A percentile compares a stretch with the other conserved stretches of the same genome.
phyloP scores from a whole-genome alignment of 92 coral and sea anemone genomes.

The Parazoanthus swiftii region DNA sequence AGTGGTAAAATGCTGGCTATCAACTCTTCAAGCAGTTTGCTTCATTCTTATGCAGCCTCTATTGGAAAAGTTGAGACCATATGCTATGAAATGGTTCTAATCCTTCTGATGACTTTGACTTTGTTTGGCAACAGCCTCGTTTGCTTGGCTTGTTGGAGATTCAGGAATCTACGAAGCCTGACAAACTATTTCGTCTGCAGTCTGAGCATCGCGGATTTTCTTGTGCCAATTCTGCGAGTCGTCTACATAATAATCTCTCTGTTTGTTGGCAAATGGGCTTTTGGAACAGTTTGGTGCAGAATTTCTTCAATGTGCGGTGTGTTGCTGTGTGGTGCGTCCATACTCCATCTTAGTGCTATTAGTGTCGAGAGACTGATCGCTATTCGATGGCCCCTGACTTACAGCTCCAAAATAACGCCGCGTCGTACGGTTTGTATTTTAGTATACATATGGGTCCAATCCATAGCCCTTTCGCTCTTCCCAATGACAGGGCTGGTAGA shows the following conservation, averaged over 20 bases:
- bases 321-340: constrained; percentile 86
- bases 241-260: constrained; percentile 65
- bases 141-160: constrained; percentile 82
- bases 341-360: constrained; percentile 84
- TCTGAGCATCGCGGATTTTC: constrained; percentile 76
- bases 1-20: background rate
- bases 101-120: constrained; percentile 53
- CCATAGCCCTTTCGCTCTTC: constrained; percentile 50
- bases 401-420: constrained; percentile 65
- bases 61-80: constrained; percentile 52
- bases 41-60: background rate
- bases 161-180: constrained; percentile 72
- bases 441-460: constrained; percentile 69
- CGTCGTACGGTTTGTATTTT: constrained; percentile 57
- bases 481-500: constrained; percentile 84
- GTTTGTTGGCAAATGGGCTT: constrained; percentile 70
- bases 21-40: background rate
- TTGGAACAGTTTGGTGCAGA: constrained; percentile 83
- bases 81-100: constrained; percentile 55
- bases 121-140: constrained; percentile 83
- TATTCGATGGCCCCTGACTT: constrained; percentile 83
- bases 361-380: constrained; percentile 86
- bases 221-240: constrained; percentile 80
- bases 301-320: constrained; percentile 87
- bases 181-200: constrained; percentile 91